Evolutionary conservation across 2,888 invertebrate species (phyloP), one percentile per base, ranked within the genome.

Genomic region (Anagyrus pseudococci): DNA sequence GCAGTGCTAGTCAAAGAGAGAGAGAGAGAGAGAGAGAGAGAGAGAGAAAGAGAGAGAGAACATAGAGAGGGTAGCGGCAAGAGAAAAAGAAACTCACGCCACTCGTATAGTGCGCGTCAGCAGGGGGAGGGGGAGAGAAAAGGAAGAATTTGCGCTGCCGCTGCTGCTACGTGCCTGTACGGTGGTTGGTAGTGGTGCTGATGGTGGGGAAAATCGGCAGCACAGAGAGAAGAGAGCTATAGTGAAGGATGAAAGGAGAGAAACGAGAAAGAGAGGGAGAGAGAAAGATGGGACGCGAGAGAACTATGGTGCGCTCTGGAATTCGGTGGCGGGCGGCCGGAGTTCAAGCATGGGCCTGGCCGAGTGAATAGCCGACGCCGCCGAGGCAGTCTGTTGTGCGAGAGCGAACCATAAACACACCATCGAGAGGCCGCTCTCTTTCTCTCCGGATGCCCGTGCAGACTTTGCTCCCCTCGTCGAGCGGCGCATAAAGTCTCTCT

Each of bases 371-470:
- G n/a, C n/a, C 29, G 29, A 29, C 4, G 29, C n/a, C 29, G 29
- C 29, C 10, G 4, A 10, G 29, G 59, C 57, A 64, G 64, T 64
- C 26, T 17, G 53, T 49, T 50, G 61, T 13, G 54, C 57, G 57
- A 37, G 40, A 54, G 47, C 64, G 17, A 25, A 17, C 57, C 33
- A 61, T 49, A 43, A 29, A 29, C 40, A 43, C 47, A 59, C 40
- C 26, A 58, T 43, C 37, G 44, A 37, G n/a, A n/a, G n/a, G n/a
- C n/a, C n/a, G n/a, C n/a, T n/a, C n/a, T n/a, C n/a, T n/a, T n/a
- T n/a, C n/a, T n/a, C n/a, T n/a, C n/a, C n/a, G n/a, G n/a, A n/a
- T n/a, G n/a, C n/a, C n/a, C n/a, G n/a, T n/a, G n/a, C n/a, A n/a
- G n/a, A n/a, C n/a, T n/a, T n/a, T 17, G 17, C 25, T 19, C 26